Conservation (phyloP, 2,888 invertebrate genomes). For the Ormyrus labotus region DNA sequence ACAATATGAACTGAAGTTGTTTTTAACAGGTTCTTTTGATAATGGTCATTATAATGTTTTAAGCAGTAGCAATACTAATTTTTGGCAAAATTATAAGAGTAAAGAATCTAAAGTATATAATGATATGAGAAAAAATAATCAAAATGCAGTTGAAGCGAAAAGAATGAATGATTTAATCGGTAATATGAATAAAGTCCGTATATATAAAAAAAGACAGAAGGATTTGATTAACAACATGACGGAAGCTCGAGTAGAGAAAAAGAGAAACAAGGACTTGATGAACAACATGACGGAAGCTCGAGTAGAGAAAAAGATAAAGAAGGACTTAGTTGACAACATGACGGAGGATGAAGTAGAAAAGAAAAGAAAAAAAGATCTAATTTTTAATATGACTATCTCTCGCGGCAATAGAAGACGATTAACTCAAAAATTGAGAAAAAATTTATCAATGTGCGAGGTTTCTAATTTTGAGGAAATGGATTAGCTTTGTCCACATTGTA, state of each 20-base stretch:
- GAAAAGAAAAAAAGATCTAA: background rate
- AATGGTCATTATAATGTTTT: no score
- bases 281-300: no score
- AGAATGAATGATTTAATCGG: background rate
- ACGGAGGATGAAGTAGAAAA: background rate
- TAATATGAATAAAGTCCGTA: background rate
- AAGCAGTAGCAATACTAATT: no score
- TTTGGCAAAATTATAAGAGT: no score
- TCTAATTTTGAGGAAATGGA: constrained; percentile 49
- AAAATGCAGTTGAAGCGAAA: background rate
- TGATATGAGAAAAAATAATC: no score
- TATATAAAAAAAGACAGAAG: background rate
- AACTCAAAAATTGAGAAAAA: background rate
- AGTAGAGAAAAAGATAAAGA: no score
- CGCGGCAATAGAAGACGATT: background rate
- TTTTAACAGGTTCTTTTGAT: no score
- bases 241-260: no score
- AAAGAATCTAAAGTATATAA: no score
- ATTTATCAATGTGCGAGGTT: background rate
- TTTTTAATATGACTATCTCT: background rate
- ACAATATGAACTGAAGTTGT: no score
- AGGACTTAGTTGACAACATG: no score
- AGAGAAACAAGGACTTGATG: no score
- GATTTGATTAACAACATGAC: background rate
- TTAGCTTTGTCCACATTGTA: constrained; percentile 37